Evolutionary conservation across 1,140 invertebrate species (phyloP).

Genomic region (Riptortus pedestris): DNA sequence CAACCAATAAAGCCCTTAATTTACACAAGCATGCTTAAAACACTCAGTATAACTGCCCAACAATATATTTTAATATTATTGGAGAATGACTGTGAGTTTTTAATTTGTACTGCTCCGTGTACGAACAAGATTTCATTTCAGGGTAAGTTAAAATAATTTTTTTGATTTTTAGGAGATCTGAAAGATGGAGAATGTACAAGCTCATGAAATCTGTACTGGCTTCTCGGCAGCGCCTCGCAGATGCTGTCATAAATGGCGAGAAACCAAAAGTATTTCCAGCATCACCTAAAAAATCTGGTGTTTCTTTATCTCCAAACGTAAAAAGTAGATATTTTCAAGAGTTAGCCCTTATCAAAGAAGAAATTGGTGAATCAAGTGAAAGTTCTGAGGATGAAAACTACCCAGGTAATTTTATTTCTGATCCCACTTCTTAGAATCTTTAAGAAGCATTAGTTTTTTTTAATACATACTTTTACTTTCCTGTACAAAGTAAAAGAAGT

Average conservation of each 20-base stretch:
- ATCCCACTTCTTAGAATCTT: background rate
- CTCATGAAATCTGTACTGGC: slow-evolving; percentile 48
- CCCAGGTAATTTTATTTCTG: slow-evolving; percentile 36
- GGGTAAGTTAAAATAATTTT: background rate
- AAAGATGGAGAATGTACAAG: slow-evolving; percentile 41
- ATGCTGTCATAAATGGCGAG: slow-evolving; percentile 43
- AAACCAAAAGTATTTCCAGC: slow-evolving; percentile 41
- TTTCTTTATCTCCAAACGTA: slow-evolving; percentile 36
- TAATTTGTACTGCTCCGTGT: too few species aligned
- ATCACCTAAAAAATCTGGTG: slow-evolving; percentile 37
- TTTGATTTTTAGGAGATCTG: slow-evolving; percentile 35
- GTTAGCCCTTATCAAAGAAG: slow-evolving; percentile 41
- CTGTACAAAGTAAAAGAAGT: too few species aligned
- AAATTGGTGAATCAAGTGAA: slow-evolving; percentile 52
- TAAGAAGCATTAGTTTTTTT: background rate
- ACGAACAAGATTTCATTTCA: background rate
- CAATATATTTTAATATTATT: background rate
- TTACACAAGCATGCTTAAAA: too few species aligned
- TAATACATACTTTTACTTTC: background rate
- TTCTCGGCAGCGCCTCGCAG: slow-evolving; percentile 53
- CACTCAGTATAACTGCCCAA: too few species aligned
- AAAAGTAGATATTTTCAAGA: slow-evolving; percentile 45
- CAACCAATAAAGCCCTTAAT: too few species aligned
- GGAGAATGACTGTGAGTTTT: background rate
- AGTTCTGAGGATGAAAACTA: slow-evolving; percentile 61